A percentile compares a stretch with the other conserved stretches of the same genome.
Evolutionary conservation across 2,888 invertebrate species (phyloP).

Genomic region (Andrena trimmerana): DNA sequence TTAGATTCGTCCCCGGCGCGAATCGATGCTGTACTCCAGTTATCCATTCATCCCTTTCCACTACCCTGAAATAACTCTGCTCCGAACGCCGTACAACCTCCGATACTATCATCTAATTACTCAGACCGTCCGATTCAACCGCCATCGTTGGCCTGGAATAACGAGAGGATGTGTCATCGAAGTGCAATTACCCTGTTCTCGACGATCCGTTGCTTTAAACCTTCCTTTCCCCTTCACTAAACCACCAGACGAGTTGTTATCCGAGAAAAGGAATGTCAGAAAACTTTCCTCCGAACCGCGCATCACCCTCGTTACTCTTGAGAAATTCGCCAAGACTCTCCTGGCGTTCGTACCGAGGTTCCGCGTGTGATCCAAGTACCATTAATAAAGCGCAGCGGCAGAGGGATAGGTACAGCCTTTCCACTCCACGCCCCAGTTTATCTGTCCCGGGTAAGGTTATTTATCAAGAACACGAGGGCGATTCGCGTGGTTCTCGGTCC

Average conservation of each 20-base stretch:
- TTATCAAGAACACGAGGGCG: slow-evolving; percentile 9
- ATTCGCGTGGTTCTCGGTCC: slow-evolving; percentile 6
- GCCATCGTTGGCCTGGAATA: not conserved
- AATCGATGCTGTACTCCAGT: slow-evolving; percentile 79
- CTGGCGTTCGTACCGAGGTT: not conserved
- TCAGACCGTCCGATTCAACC: not conserved
- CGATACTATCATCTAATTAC: slow-evolving; percentile 7
- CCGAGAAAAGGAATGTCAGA: too few relatives aligned
- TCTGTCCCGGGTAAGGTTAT: not conserved
- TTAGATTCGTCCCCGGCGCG: slow-evolving; percentile 64
- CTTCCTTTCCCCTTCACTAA: not conserved
- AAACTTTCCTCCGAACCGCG: not conserved
- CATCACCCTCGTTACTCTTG: not conserved
- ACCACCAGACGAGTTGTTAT: too few relatives aligned
- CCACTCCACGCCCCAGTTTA: not conserved
- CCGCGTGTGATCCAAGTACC: not conserved
- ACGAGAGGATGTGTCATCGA: not conserved
- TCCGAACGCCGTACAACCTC: not conserved
- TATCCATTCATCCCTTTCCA: slow-evolving; percentile 71
- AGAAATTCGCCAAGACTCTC: not conserved
- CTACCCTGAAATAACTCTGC: slow-evolving; percentile 37
- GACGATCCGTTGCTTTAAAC: not conserved
- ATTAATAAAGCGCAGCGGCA: not conserved
- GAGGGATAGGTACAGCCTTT: too few relatives aligned
- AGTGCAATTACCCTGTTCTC: not conserved